Conservation (phyloP, 2,113 vertebrate species). For the Sprattus sprattus region DNA sequence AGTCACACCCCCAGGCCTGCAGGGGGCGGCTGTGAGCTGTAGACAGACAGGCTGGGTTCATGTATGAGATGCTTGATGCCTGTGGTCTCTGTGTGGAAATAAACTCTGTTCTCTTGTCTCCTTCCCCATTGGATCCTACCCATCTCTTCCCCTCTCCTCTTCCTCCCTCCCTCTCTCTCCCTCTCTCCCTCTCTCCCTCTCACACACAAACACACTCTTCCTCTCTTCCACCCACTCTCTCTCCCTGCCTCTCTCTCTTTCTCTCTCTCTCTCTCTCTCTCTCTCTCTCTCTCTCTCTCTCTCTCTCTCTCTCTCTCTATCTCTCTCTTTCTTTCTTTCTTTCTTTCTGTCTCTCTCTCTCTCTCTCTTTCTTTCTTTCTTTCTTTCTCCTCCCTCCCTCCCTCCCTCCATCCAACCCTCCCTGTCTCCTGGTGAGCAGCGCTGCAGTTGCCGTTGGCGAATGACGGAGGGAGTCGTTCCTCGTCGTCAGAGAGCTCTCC, state of each 20-base stretch:
- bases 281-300: neutral
- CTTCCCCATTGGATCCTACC: neutral
- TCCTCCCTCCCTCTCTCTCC: slow-evolving; percentile 31
- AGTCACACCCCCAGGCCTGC: too few species aligned
- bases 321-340: neutral
- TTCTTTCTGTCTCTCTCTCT: neutral
- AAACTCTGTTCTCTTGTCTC: neutral
- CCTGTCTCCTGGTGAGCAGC: slow-evolving; percentile 61
- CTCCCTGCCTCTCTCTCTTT: neutral
- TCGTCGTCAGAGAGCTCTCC: slow-evolving; percentile 84
- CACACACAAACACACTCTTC: too few species aligned
- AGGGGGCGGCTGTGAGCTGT: too few species aligned
- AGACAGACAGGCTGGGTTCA: too few species aligned
- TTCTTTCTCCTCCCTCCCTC: neutral
- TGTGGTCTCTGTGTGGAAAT: neutral
- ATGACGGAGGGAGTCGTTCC: slow-evolving; percentile 84
- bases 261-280: neutral
- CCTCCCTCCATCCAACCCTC: neutral
- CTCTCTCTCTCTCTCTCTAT: neutral
- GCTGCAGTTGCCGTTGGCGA: slow-evolving; percentile 85
- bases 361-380: neutral
- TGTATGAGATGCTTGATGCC: too few species aligned
- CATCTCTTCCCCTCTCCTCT: neutral
- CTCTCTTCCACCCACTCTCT: neutral
- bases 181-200: neutral